Evolutionary conservation across 2,113 vertebrate genomes (phyloP), one percentile per base, ranked within the genome.

Genomic region (Echinops telfairi): DNA sequence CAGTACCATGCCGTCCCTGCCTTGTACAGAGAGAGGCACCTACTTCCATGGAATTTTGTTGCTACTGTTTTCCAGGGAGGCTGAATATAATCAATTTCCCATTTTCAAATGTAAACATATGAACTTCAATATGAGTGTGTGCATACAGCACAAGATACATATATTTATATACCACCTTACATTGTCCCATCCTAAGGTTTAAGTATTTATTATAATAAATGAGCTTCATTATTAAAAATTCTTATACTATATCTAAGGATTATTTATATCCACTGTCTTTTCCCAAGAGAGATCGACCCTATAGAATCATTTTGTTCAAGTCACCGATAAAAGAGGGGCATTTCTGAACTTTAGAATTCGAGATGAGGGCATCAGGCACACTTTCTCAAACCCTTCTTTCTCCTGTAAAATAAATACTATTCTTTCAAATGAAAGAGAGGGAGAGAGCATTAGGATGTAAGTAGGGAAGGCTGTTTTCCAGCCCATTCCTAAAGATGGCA

Each of bases 221-320:
- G 29, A 76, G 40, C 38, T 71, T 71, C 23, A 38, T 6, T n/a
- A 33, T 64, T 7, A 68, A n/a, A 66, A 71, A 22, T 4, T 66
- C 20, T 70, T 84, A 57, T 40, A 64, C 1, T 23, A 9, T 70
- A 64, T 85, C 90, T 68, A 93, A 88, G 88, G 79, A 57, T 77
- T 71, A 87, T 29, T 94, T 89, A 91, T 76, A 93, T 81, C 93
- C 92, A 90, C 85, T 83, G 87, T 78, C 73, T 40, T 79, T 66
- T 78, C 64, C n/a, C 79, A 58, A 62, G 73, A 83, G 25, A 89
- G 25, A 11, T 4, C 68, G 4, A 87, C 25, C n/a, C 29, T n/a
- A 27, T 62, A 29, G 66, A 14, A 8, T 5, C 33, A 15, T 70
- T 86, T 53, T 33, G 3, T 23, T 19, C 4, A 60, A 78, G 31